Evolutionary conservation across 2,797 vertebrate genomes (phyloP).

Genomic region (Nyctalus aviator): DNA sequence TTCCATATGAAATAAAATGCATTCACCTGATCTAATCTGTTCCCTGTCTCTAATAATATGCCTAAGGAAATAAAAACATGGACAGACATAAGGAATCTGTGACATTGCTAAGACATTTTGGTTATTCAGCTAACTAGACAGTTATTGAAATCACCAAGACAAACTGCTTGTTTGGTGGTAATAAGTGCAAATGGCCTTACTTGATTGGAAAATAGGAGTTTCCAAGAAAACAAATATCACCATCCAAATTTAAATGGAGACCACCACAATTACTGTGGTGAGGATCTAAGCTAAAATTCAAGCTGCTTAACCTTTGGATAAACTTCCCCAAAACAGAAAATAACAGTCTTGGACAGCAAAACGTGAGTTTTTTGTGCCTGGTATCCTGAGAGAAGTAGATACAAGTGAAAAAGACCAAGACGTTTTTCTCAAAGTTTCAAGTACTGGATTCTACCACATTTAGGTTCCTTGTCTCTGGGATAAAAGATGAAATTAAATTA

Average conservation of each 20-base stretch:
- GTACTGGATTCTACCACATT: neutral
- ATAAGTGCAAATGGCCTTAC: neutral
- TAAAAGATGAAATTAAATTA: conserved; percentile 1
- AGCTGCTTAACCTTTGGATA: conserved; percentile 25
- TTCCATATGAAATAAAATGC: conserved; percentile 3
- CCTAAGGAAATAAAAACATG: neutral
- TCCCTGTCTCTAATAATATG: neutral
- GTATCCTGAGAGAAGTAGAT: neutral
- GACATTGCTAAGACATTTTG: neutral
- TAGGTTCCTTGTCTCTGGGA: neutral
- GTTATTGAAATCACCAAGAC: neutral
- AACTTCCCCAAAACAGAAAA: conserved; percentile 19
- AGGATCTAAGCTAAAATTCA: neutral
- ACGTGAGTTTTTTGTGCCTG: neutral
- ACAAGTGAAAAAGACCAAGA: neutral
- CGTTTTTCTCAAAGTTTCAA: conserved; percentile 28
- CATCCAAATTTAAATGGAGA: neutral
- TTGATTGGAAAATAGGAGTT: neutral
- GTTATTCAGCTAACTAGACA: neutral
- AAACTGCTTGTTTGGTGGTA: too few relatives aligned
- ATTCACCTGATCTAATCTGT: neutral
- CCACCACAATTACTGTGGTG: neutral
- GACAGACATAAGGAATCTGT: neutral
- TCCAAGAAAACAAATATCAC: neutral
- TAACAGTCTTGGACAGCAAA: conserved; percentile 25